Base-by-base conservation (phyloP, 2,113 vertebrate species). In the Sinocyclocheilus maitianheensis region DNA sequence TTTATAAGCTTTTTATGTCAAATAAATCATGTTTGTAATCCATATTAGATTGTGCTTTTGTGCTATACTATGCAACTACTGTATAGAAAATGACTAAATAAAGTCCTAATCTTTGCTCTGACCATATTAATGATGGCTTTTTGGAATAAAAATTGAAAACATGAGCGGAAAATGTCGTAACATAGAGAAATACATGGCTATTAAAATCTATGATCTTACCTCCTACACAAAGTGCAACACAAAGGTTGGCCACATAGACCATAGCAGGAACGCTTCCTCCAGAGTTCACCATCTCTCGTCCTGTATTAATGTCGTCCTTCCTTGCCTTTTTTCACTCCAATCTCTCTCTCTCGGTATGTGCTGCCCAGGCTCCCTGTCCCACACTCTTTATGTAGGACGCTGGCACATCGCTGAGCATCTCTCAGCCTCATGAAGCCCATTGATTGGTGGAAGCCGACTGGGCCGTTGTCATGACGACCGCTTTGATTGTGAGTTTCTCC, bases 401-500 rank as follows among this genome's bases (percentile, higher is more conserved):
- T 89, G 93, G 95, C 93, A 94, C 93, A 93, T 93, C 90, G 91
- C 86, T 90, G 91, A 89, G 89, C 91, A 94, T 92, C 92, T 93
- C 91, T 75, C 94, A 93, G 92, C 93, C 92, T 91, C 89, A 77
- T 89, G 46, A 24, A 77, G 90, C 90, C 90, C 93, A 94, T 94
- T 92, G 95, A 95, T 95, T 95, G 95, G 95, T 95, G 94, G 94
- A 95, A 94, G 92, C 94, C 92, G 93, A 91, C 93, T 93, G 92
- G 94, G 93, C 91, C 93, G 94, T 95, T 95, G 94, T 94, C 91
- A 95, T 94, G 92, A 91, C 93, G 87, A 95, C 93, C 85, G 91
- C 93, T 95, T 95, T 94, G 93, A 95, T 95, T 94, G 94, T 91
- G 90, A 91, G 92, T 91, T 90, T 92, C 91, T 93, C 88, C 91